These are phyloP conservation scores for Vannuccia rotundouncinata DNA, from an alignment of 2,888 invertebrate genomes.

Conservation along the genomic window DNA sequence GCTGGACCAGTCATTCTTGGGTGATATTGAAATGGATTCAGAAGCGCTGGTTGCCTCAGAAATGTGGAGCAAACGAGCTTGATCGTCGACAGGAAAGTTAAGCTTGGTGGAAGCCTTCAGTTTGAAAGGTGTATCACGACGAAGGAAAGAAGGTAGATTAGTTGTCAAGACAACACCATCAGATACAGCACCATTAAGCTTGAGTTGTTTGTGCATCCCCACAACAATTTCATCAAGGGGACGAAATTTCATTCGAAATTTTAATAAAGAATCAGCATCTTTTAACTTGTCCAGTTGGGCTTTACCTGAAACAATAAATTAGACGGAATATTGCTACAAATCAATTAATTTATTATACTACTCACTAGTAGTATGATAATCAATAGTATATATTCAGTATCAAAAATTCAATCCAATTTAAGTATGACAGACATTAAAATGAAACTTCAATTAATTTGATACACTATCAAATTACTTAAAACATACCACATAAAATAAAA, in stretches of 20 bases:
- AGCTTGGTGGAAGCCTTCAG: neutral
- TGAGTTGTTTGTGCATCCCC: neutral
- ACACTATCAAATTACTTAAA: too few relatives aligned
- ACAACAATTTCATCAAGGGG: neutral
- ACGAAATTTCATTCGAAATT: neutral
- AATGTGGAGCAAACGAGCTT: neutral
- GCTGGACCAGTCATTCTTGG: neutral
- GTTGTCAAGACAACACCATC: neutral
- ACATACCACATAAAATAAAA: too few relatives aligned
- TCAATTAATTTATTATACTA: too few relatives aligned
- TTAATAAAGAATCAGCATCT: neutral
- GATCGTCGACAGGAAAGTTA: neutral
- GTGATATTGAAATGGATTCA: too few relatives aligned
- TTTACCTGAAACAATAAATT: neutral
- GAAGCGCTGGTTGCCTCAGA: neutral
- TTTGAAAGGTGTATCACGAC: neutral
- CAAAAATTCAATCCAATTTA: too few relatives aligned
- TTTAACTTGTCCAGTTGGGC: neutral
- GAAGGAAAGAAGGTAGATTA: neutral
- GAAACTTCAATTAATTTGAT: too few relatives aligned
- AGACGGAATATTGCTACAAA: neutral
- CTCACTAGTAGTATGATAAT: too few relatives aligned
- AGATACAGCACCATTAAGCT: neutral
- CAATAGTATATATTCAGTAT: too few relatives aligned
- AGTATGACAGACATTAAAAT: too few relatives aligned